Conservation (phyloP, 2,113 vertebrate genomes). For the Aspiorhynchus laticeps region DNA sequence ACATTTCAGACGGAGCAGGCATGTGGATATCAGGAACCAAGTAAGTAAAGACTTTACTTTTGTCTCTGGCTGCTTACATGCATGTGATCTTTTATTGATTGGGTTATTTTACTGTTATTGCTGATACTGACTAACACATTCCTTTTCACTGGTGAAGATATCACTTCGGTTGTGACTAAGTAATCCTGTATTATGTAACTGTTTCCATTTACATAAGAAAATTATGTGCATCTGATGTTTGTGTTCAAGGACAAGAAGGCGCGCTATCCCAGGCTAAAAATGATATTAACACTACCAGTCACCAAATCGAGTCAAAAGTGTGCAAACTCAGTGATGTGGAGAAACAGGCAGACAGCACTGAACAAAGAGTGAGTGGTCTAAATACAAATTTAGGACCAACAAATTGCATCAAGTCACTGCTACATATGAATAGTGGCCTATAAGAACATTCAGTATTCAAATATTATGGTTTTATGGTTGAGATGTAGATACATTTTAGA, state of each 20-base stretch:
- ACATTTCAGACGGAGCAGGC: neutral
- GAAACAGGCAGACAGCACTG: neutral
- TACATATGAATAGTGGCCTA: neutral
- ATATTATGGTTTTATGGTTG: neutral
- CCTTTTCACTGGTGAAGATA: neutral
- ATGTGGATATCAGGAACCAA: neutral
- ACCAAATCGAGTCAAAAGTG: slow-evolving; percentile 63
- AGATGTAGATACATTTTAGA: neutral
- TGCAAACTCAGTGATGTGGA: neutral
- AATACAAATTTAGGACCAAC: neutral
- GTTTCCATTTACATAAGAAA: neutral
- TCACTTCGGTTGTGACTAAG: neutral
- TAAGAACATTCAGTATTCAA: neutral
- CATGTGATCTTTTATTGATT: neutral
- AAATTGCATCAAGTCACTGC: neutral
- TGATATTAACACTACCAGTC: slow-evolving; percentile 65
- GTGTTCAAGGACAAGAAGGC: slow-evolving; percentile 73
- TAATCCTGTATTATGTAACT: neutral
- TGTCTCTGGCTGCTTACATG: neutral
- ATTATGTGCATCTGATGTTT: slow-evolving; percentile 23
- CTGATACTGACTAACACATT: neutral
- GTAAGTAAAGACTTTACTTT: slow-evolving; percentile 26
- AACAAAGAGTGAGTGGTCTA: neutral
- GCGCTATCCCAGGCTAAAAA: slow-evolving; percentile 78
- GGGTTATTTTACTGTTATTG: neutral